Evolutionary conservation across 2,113 vertebrate genomes (phyloP).

Genomic region (Bothrops jararaca): DNA sequence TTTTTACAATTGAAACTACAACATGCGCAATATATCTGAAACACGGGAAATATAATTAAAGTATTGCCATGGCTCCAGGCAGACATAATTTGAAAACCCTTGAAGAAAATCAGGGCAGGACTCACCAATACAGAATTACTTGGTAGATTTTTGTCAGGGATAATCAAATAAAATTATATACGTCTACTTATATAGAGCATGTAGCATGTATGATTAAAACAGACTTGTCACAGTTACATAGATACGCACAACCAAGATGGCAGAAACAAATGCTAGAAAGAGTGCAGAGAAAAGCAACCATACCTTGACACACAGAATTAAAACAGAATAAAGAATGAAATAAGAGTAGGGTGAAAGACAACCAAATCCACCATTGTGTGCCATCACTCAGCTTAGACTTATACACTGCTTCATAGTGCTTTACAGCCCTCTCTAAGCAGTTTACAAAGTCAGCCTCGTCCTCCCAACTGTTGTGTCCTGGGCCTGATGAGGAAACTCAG

Average conservation of each 20-base stretch:
- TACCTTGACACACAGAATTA: too few species aligned
- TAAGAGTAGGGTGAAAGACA: too few species aligned
- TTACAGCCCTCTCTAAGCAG: too few species aligned
- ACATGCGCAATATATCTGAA: conserved; percentile 1
- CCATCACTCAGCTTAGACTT: too few species aligned
- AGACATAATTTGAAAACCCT: conserved; percentile 16
- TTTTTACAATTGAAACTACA: conserved; percentile 40
- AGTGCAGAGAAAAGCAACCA: not conserved
- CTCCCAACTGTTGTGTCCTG: too few species aligned
- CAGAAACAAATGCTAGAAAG: not conserved
- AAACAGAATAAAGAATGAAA: too few species aligned
- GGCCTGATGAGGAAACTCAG: too few species aligned
- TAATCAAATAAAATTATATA: not conserved
- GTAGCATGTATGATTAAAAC: not conserved
- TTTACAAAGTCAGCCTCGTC: too few species aligned
- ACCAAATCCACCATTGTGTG: too few species aligned
- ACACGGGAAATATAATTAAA: conserved; percentile 13
- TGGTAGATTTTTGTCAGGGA: not conserved
- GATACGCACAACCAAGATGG: not conserved
- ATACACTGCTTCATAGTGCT: too few species aligned
- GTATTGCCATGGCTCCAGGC: not conserved
- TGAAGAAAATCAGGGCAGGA: not conserved
- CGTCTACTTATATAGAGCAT: not conserved
- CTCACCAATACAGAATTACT: not conserved
- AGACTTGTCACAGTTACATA: not conserved